Percentiles rank a stretch among this genome's conserved stretches.
Evolutionary conservation across 2,888 invertebrate genomes (phyloP).

Genomic region (Drosophila paucipuncta): DNA sequence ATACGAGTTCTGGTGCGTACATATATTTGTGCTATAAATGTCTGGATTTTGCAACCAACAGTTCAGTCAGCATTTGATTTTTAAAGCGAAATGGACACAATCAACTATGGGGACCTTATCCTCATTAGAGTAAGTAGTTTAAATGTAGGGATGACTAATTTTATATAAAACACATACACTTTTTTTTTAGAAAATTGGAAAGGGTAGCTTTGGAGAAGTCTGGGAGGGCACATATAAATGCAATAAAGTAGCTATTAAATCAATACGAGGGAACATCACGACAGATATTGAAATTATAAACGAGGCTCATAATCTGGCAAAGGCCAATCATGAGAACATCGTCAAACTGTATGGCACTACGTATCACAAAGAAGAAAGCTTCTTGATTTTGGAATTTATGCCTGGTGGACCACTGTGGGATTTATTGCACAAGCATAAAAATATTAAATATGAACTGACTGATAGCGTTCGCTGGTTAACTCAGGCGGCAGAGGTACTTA

Average conservation of each 20-base stretch:
- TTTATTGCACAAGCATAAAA: rapidly evolving
- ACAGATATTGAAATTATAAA: rapidly evolving
- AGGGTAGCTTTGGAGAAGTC: rapidly evolving
- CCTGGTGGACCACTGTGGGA: background rate
- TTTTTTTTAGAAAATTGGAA: rapidly evolving
- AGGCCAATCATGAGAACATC: background rate
- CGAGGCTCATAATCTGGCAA: background rate
- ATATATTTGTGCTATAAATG: no score
- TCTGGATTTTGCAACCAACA: no score
- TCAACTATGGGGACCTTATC: rapidly evolving
- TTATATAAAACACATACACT: no score
- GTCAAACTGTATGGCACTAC: background rate
- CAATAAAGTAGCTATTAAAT: background rate
- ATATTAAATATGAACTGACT: rapidly evolving
- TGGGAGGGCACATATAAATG: rapidly evolving
- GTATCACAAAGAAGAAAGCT: rapidly evolving
- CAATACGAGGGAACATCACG: rapidly evolving
- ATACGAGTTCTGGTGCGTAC: no score
- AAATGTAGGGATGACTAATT: background rate
- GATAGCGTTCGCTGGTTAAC: background rate
- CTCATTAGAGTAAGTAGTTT: rapidly evolving
- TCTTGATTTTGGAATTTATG: background rate
- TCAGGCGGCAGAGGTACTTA: background rate
- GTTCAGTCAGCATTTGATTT: background rate
- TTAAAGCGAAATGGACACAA: background rate